Evolutionary conservation across 2,797 vertebrate species (phyloP).

Genomic region (Furcifer pardalis): DNA sequence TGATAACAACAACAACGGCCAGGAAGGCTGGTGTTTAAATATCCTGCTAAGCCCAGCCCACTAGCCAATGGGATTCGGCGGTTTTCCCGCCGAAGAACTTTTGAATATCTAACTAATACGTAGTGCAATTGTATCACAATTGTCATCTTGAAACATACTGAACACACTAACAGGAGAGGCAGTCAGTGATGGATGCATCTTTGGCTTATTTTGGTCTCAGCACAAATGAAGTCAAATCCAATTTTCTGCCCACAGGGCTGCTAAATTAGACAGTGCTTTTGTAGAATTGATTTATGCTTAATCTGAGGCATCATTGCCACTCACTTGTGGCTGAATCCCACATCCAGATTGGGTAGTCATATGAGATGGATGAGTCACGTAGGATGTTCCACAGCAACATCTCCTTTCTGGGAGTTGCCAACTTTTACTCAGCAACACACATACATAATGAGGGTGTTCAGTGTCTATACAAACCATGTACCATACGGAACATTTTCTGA

Average conservation of each 20-base stretch:
- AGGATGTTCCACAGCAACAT: background rate
- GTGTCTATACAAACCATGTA: background rate
- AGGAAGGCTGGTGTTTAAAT: too few species aligned
- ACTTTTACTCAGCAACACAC: background rate
- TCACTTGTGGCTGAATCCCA: background rate
- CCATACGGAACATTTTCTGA: background rate
- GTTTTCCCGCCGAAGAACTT: too few species aligned
- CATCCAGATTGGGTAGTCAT: background rate
- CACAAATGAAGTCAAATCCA: background rate
- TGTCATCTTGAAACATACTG: background rate
- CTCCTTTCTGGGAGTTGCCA: background rate
- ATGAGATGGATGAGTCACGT: background rate
- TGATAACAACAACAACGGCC: too few species aligned
- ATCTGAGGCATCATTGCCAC: background rate
- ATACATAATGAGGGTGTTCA: too few species aligned
- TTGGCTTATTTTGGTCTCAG: background rate
- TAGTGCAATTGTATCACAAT: background rate
- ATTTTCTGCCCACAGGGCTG: background rate
- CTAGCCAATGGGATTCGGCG: too few species aligned
- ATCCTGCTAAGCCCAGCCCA: too few species aligned
- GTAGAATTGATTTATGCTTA: background rate
- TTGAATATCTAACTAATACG: too few species aligned
- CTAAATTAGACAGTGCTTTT: background rate
- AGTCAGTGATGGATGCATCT: background rate
- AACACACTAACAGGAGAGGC: background rate